phyloP scores from a whole-genome alignment of 1,140 invertebrate genomes.

The Sycobia sp. region DNA sequence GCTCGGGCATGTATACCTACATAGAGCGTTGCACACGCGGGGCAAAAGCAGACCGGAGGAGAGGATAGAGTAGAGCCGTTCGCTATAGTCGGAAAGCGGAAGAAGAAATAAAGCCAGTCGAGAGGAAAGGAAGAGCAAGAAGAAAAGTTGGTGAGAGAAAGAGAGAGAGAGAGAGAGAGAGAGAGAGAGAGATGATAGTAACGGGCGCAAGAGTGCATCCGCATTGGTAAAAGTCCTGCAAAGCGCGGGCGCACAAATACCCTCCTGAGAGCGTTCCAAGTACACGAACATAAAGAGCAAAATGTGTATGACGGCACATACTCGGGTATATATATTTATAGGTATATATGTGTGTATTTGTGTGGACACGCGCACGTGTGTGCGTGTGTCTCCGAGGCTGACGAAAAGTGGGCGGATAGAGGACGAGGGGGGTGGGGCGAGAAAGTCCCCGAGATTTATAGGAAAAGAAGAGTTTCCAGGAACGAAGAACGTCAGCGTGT shows the following conservation, averaged over 20 bases:
- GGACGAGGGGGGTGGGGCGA: not conserved
- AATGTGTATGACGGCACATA: not conserved
- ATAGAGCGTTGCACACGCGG: too few species aligned
- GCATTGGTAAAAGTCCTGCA: slow-evolving; percentile 14
- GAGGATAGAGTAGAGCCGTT: not conserved
- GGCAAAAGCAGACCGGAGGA: not conserved
- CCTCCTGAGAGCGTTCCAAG: too few species aligned
- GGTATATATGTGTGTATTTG: too few species aligned
- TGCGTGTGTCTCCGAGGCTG: too few species aligned
- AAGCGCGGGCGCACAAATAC: too few species aligned
- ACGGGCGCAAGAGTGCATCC: not conserved
- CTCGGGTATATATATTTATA: not conserved
- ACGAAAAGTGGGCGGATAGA: not conserved
- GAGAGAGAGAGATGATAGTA: not conserved
- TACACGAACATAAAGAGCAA: too few species aligned
- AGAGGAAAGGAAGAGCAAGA: not conserved
- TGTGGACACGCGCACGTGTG: too few species aligned
- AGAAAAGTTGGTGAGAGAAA: not conserved
- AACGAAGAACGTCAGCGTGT: not conserved
- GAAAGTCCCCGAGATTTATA: slow-evolving; percentile 28
- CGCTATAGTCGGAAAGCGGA: not conserved
- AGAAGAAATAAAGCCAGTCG: slow-evolving; percentile 9
- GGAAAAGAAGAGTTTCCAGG: not conserved
- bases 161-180: not conserved
- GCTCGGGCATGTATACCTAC: not conserved